phyloP scores from a whole-genome alignment of 1,140 invertebrate genomes.

The Trinorchestia longiramus region DNA sequence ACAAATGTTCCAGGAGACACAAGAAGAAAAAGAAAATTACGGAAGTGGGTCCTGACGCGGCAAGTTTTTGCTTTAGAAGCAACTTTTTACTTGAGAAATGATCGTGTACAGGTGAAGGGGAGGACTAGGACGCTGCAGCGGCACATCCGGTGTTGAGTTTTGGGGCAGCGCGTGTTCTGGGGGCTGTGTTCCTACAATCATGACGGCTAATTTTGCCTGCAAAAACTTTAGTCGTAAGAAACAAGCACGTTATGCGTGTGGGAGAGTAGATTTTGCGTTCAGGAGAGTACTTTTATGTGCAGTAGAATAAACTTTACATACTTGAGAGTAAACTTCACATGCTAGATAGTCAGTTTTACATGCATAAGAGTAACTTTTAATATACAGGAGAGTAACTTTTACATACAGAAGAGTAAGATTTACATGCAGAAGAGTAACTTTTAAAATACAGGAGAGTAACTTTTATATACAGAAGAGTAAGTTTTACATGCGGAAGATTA shows the following conservation, averaged over 20 bases:
- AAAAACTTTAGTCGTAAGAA: not conserved
- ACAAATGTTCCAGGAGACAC: constrained; percentile 26
- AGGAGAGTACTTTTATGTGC: not conserved
- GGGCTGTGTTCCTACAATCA: not conserved
- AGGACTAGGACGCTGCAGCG: not conserved
- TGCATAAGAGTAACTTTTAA: too few species aligned
- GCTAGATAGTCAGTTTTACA: too few species aligned
- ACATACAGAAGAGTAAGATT: too few species aligned
- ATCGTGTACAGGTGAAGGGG: not conserved
- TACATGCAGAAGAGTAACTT: too few species aligned
- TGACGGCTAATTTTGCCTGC: not conserved
- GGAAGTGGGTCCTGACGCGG: not conserved
- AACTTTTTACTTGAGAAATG: not conserved
- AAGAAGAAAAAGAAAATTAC: constrained; percentile 20
- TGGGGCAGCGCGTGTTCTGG: not conserved
- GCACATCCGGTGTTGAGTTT: not conserved
- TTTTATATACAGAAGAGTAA: too few species aligned
- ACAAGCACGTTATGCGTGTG: not conserved
- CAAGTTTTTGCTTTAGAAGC: not conserved
- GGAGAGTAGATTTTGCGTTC: not conserved
- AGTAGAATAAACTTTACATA: too few species aligned
- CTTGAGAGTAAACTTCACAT: too few species aligned
- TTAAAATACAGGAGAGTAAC: too few species aligned
- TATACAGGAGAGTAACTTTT: too few species aligned
- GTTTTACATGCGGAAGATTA: too few species aligned